These are phyloP conservation scores for Esox lucius DNA, from an alignment of 2,797 vertebrate genomes.

Conservation along the genomic window DNA sequence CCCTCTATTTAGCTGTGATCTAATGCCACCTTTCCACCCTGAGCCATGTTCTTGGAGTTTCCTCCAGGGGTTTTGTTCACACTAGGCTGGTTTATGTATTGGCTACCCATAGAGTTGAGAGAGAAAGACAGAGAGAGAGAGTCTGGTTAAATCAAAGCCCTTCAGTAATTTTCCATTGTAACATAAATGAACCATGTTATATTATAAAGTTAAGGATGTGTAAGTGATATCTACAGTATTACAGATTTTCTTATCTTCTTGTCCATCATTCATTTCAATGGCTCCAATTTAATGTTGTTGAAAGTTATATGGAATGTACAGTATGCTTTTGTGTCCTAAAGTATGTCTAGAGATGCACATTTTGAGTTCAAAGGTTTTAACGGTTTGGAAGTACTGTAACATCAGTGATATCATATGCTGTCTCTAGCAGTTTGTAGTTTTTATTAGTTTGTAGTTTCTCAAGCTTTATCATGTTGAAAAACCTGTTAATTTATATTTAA, in stretches of 20 bases:
- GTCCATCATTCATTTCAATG: background rate
- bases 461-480: too few relatives aligned
- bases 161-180: background rate
- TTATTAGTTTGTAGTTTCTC: background rate
- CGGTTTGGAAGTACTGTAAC: background rate
- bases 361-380: background rate
- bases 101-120: background rate
- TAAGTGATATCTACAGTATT: background rate
- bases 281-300: background rate
- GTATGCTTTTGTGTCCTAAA: background rate
- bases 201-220: background rate
- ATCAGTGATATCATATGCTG: background rate
- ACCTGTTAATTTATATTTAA: too few relatives aligned
- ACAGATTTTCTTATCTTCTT: background rate
- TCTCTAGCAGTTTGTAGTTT: background rate
- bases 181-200: background rate
- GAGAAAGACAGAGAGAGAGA: background rate
- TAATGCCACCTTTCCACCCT: conserved; percentile 47
- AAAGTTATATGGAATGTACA: background rate
- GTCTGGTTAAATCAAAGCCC: background rate
- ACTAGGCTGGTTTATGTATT: background rate
- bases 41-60: conserved; percentile 11
- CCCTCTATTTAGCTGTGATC: conserved; percentile 32
- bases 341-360: background rate
- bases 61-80: conserved; percentile 39